These are phyloP conservation scores for Regulus satrapa DNA, from an alignment of 2,113 vertebrate genomes.

Conservation along the genomic window DNA sequence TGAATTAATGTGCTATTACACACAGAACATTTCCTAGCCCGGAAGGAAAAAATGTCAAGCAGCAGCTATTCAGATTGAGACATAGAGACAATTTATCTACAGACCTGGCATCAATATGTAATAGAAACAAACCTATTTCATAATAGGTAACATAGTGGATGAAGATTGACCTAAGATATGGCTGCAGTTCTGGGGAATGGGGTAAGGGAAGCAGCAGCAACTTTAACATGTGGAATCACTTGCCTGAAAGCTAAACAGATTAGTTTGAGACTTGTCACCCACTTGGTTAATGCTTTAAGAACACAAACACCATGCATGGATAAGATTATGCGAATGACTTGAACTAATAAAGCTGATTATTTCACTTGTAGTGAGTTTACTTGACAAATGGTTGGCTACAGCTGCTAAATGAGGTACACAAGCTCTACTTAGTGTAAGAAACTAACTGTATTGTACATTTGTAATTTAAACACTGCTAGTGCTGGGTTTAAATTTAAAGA, in stretches of 20 bases:
- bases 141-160: not conserved
- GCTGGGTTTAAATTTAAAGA: not conserved
- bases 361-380: not conserved
- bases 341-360: slow-evolving; percentile 6
- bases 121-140: slow-evolving; percentile 2
- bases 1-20: not conserved
- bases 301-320: not conserved
- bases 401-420: not conserved
- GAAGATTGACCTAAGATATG: not conserved
- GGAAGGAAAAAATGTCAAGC: not conserved
- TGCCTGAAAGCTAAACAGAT: not conserved
- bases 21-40: not conserved
- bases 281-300: slow-evolving; percentile 9
- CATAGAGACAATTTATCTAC: not conserved
- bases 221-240: slow-evolving; percentile 9
- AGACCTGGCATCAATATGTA: not conserved
- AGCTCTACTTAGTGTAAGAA: not conserved
- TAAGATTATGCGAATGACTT: not conserved
- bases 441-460: not conserved
- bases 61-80: not conserved
- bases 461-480: not conserved
- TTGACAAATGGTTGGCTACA: not conserved
- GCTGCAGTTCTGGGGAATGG: not conserved
- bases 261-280: slow-evolving; percentile 6
- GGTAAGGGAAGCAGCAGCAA: not conserved